phyloP scores from a whole-genome alignment of 2,797 vertebrate genomes.

The Hyperoplus lanceolatus region DNA sequence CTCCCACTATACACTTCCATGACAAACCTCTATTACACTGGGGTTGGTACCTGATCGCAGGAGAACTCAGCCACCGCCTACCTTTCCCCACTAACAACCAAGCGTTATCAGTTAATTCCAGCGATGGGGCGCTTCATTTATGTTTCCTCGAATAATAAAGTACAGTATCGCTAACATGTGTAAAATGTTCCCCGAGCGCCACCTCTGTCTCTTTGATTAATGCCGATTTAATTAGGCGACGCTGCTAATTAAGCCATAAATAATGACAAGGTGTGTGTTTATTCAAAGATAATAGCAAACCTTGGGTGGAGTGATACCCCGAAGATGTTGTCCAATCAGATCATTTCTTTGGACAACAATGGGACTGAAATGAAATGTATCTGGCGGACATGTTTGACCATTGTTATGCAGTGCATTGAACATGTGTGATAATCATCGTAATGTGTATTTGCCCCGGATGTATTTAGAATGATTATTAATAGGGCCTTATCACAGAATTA shows the following conservation, averaged over 20 bases:
- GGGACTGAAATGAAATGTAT: constrained; percentile 57
- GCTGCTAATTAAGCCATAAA: constrained; percentile 87
- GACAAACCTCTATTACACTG: constrained; percentile 15
- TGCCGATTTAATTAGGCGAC: constrained; percentile 86
- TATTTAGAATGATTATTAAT: constrained; percentile 53
- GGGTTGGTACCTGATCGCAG: constrained; percentile 14
- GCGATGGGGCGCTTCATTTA: constrained; percentile 75
- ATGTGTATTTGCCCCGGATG: constrained; percentile 50
- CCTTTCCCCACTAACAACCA: constrained; percentile 46
- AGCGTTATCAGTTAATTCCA: constrained; percentile 80
- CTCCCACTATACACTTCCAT: not conserved
- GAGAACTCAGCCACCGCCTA: not conserved
- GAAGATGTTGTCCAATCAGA: constrained; percentile 74
- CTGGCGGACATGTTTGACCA: constrained; percentile 63
- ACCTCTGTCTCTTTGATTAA: constrained; percentile 87
- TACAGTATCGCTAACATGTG: constrained; percentile 85
- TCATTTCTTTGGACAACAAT: constrained; percentile 70
- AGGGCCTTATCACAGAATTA: not conserved
- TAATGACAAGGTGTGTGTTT: constrained; percentile 87
- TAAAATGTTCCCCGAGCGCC: constrained; percentile 81
- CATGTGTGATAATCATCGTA: constrained; percentile 51
- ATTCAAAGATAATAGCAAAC: constrained; percentile 83
- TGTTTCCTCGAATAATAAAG: constrained; percentile 83
- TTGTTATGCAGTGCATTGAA: constrained; percentile 56
- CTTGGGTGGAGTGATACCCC: constrained; percentile 67